These are phyloP conservation scores for Saxicola maurus DNA, from an alignment of 2,797 vertebrate species.

Conservation along the genomic window DNA sequence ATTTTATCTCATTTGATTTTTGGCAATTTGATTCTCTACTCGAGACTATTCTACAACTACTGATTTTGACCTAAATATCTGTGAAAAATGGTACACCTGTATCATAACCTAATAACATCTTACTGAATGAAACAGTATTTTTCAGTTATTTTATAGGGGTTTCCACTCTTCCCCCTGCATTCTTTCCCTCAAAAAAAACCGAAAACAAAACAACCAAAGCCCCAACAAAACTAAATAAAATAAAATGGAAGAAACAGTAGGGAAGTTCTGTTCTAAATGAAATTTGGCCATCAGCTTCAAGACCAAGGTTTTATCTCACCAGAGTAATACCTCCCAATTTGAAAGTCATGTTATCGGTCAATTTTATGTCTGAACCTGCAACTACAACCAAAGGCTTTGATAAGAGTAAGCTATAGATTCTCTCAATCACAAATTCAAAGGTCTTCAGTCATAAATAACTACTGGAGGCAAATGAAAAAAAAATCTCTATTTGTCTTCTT, in stretches of 20 bases:
- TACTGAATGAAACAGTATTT: neutral
- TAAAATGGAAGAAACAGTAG: neutral
- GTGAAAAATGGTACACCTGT: neutral
- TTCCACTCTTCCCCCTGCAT: neutral
- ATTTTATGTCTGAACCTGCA: neutral
- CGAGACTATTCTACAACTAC: neutral
- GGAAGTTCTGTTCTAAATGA: neutral
- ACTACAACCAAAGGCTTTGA: neutral
- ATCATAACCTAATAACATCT: neutral
- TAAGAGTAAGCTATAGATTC: neutral
- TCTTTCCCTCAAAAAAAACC: neutral
- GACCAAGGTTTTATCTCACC: neutral
- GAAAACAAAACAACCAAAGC: neutral
- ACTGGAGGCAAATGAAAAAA: neutral
- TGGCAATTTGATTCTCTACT: neutral
- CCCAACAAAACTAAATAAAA: neutral
- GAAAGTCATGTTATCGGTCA: neutral
- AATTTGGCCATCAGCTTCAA: neutral
- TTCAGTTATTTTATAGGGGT: neutral
- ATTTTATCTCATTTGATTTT: neutral
- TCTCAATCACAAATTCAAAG: neutral
- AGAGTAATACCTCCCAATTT: neutral
- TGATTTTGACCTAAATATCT: neutral
- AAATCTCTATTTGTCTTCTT: neutral
- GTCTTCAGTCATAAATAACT: neutral